Conservation (phyloP, 2,888 invertebrate species). For the Yponomeuta plumbellus region DNA sequence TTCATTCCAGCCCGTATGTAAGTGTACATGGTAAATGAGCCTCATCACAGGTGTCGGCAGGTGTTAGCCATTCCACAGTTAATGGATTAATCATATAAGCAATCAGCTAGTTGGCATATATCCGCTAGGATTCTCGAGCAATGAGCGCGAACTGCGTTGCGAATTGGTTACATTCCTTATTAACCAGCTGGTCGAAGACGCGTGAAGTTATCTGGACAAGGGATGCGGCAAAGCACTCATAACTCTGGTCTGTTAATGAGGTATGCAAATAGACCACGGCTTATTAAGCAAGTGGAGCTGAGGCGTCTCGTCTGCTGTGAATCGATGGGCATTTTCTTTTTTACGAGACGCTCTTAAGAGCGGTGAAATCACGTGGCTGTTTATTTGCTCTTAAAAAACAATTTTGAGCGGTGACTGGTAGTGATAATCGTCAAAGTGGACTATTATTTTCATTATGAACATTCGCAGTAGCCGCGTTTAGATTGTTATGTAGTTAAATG, state of each 20-base stretch:
- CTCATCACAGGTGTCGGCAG: slow-evolving; percentile 6
- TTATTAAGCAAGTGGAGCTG: slow-evolving; percentile 57
- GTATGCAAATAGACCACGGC: slow-evolving; percentile 46
- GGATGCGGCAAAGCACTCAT: slow-evolving; percentile 23
- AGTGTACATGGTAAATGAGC: slow-evolving; percentile 25
- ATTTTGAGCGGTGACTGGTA: slow-evolving; percentile 31
- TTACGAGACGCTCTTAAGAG: slow-evolving; percentile 21
- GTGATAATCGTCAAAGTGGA: slow-evolving; percentile 35
- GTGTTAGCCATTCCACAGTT: slow-evolving; percentile 7
- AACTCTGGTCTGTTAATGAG: slow-evolving; percentile 44
- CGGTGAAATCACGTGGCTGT: slow-evolving; percentile 11
- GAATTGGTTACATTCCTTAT: slow-evolving; percentile 5
- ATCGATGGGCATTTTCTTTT: slow-evolving; percentile 52
- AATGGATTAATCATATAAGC: slow-evolving; percentile 16
- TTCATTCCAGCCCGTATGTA: slow-evolving; percentile 29
- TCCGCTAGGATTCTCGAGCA: slow-evolving; percentile 13
- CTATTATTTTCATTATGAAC: slow-evolving; percentile 35
- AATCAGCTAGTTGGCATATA: slow-evolving; percentile 7
- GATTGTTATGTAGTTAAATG: neutral
- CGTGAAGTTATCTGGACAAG: slow-evolving; percentile 5
- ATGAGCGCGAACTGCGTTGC: slow-evolving; percentile 3
- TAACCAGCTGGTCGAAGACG: neutral
- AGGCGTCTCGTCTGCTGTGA: slow-evolving; percentile 44
- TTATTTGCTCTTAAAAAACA: slow-evolving; percentile 18
- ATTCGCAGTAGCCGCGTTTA: neutral